Conservation (phyloP, 1,140 invertebrate genomes). For the Grapholita molesta region DNA sequence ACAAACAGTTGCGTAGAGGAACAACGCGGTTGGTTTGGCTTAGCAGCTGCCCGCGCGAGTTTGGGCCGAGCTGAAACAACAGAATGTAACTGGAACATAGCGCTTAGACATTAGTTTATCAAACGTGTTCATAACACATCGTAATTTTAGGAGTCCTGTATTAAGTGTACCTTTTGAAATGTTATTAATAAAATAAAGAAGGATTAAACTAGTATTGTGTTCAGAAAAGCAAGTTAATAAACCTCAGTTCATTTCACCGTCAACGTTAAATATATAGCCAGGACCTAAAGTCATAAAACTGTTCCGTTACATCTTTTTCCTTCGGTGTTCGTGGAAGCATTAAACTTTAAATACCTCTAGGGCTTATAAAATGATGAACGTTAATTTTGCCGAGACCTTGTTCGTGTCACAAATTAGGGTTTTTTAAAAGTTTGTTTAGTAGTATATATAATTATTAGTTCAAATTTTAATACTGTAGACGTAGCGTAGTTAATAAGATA, state of each 20-base stretch:
- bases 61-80: not conserved
- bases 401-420: not conserved
- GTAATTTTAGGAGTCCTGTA: no score
- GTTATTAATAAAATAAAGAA: no score
- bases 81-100: not conserved
- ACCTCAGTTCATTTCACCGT: not conserved
- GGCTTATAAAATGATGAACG: not conserved
- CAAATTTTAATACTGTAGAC: no score
- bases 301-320: not conserved
- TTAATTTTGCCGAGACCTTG: not conserved
- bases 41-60: not conserved
- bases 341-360: constrained; percentile 8
- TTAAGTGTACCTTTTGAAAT: no score
- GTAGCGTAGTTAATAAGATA: no score
- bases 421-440: no score
- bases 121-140: no score
- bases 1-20: constrained; percentile 2
- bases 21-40: not conserved
- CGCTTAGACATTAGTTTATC: no score
- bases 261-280: not conserved
- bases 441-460: no score
- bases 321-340: not conserved
- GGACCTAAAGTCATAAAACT: constrained; percentile 8
- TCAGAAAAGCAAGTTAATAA: no score
- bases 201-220: no score